Percentiles rank a stretch among this genome's conserved stretches.
phyloP scores from a whole-genome alignment of 2,888 invertebrate species.

The Oscheius sp. region DNA sequence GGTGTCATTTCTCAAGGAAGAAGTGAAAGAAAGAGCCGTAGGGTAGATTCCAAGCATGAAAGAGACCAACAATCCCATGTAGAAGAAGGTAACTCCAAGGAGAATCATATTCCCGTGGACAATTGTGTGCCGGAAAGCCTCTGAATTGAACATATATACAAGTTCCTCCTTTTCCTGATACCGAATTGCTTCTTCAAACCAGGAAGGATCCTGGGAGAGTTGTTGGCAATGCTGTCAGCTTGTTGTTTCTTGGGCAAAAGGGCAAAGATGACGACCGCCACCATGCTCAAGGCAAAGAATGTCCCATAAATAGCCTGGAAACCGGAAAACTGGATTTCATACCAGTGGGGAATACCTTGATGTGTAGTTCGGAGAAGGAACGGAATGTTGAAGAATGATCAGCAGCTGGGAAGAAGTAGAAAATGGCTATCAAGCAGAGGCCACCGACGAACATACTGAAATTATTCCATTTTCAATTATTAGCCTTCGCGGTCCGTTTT shows the following conservation, averaged over 20 bases:
- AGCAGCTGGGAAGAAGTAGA: conserved; percentile 44
- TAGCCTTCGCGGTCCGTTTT: no score
- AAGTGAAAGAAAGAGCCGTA: conserved; percentile 48
- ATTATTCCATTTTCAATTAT: neutral
- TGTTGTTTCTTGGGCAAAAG: conserved; percentile 48
- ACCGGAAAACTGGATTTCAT: no score
- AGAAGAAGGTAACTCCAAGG: conserved; percentile 45
- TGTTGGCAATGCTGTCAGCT: conserved; percentile 29
- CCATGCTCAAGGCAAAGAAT: conserved; percentile 23
- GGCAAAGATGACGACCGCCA: conserved; percentile 43
- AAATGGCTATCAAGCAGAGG: conserved; percentile 44
- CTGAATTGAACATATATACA: conserved; percentile 31
- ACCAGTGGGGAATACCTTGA: conserved; percentile 28
- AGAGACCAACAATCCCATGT: conserved; percentile 51
- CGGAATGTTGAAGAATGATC: conserved; percentile 28
- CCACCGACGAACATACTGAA: conserved; percentile 46
- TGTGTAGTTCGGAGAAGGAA: conserved; percentile 45
- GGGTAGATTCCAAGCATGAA: conserved; percentile 53
- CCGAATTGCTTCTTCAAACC: conserved; percentile 22
- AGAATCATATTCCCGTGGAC: conserved; percentile 42
- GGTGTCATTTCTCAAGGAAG: conserved; percentile 42
- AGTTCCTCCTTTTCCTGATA: neutral
- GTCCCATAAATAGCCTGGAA: conserved; percentile 27
- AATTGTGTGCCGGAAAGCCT: conserved; percentile 41
- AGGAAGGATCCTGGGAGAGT: conserved; percentile 24